Percentiles rank a stretch among this genome's conserved stretches.
Evolutionary conservation across 1,140 invertebrate species (phyloP).

Genomic region (Sycophaga agraensis): DNA sequence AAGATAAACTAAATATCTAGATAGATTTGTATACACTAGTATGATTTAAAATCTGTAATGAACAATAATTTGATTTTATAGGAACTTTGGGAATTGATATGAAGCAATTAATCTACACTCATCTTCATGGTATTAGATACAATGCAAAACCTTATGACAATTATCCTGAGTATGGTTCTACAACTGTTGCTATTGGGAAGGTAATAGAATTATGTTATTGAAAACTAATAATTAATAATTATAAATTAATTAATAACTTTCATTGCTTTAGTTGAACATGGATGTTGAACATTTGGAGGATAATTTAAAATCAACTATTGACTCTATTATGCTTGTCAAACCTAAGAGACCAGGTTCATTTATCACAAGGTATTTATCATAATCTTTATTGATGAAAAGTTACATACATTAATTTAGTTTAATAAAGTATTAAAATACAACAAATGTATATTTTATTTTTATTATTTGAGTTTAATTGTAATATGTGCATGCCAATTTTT

Average conservation of each 20-base stretch:
- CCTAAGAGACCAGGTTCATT: slow-evolving; percentile 68
- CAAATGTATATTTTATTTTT: too few species aligned
- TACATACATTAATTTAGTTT: too few species aligned
- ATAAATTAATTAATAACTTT: neutral
- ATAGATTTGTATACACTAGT: neutral
- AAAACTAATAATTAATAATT: neutral
- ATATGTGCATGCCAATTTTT: too few species aligned
- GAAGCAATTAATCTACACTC: slow-evolving; percentile 61
- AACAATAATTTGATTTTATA: slow-evolving; percentile 33
- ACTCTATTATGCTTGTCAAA: slow-evolving; percentile 63
- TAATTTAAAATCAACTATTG: slow-evolving; percentile 67
- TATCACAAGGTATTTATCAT: slow-evolving; percentile 62
- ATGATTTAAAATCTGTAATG: neutral
- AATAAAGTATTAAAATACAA: too few species aligned
- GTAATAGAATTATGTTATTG: slow-evolving; percentile 51
- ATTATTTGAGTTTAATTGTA: too few species aligned
- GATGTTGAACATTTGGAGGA: slow-evolving; percentile 67
- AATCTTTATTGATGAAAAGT: too few species aligned
- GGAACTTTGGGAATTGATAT: slow-evolving; percentile 69
- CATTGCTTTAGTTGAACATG: slow-evolving; percentile 69
- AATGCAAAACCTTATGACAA: slow-evolving; percentile 64
- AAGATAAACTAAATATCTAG: neutral
- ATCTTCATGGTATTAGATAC: slow-evolving; percentile 70
- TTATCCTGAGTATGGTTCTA: slow-evolving; percentile 69
- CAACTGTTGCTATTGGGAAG: slow-evolving; percentile 67